Percentiles rank a stretch among this genome's conserved stretches.
Conservation (phyloP, 2,113 vertebrate species). For the Amphiprion percula region DNA sequence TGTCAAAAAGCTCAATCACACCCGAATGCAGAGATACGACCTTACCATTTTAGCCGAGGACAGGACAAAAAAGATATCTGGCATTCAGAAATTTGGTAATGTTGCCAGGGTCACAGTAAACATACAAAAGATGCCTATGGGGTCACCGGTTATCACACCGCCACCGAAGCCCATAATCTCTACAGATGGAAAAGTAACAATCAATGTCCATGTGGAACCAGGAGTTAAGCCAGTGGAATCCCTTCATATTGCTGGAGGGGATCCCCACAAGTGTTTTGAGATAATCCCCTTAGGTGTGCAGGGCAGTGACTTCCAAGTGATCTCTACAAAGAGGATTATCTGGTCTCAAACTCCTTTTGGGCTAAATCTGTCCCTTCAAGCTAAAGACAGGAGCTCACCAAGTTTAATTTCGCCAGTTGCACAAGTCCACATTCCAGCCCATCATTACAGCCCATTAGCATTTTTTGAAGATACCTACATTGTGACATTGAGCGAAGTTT, state of each 20-base stretch:
- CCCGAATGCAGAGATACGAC: conserved; percentile 84
- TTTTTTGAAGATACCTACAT: conserved; percentile 89
- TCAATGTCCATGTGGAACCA: conserved; percentile 85
- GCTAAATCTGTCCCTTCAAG: conserved; percentile 93
- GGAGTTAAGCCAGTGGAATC: conserved; percentile 84
- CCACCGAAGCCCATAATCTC: conserved; percentile 73
- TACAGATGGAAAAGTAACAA: conserved; percentile 77
- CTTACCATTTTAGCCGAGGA: conserved; percentile 94
- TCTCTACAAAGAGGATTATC: conserved; percentile 88
- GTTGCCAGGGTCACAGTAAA: conserved; percentile 87
- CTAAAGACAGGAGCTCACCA: conserved; percentile 86
- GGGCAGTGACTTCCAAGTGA: conserved; percentile 88
- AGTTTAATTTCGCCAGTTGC: conserved; percentile 84
- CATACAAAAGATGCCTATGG: conserved; percentile 84
- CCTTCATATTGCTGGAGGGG: conserved; percentile 88
- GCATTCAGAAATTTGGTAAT: conserved; percentile 91
- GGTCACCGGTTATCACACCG: conserved; percentile 82
- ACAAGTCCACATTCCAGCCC: conserved; percentile 87
- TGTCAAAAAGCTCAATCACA: conserved; percentile 88
- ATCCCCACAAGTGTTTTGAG: conserved; percentile 89
- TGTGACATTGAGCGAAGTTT: conserved; percentile 90
- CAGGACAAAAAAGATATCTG: conserved; percentile 91
- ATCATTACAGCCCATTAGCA: conserved; percentile 80
- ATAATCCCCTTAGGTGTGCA: conserved; percentile 85
- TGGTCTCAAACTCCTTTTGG: conserved; percentile 89